Evolutionary conservation across 2,113 vertebrate genomes (phyloP).

Genomic region (Astatoreochromis straeleni): DNA sequence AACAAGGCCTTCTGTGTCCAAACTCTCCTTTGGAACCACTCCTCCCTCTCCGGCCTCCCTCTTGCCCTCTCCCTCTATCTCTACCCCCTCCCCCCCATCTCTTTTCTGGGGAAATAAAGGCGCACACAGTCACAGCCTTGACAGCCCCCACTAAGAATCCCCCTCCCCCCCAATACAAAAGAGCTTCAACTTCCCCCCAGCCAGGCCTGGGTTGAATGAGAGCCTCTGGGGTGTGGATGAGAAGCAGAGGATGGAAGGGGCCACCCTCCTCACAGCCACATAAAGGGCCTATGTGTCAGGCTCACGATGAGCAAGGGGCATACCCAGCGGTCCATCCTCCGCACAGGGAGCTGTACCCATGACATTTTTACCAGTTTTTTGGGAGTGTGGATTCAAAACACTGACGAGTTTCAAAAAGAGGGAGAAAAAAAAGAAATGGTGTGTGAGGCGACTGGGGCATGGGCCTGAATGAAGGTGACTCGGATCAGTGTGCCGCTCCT

Average conservation of each 20-base stretch:
- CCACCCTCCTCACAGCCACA: slow-evolving; percentile 63
- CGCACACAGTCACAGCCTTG: slow-evolving; percentile 76
- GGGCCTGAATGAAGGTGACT: slow-evolving; percentile 48
- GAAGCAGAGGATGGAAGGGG: slow-evolving; percentile 54
- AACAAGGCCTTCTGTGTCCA: slow-evolving; percentile 75
- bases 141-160: slow-evolving; percentile 70
- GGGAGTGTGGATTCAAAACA: background rate
- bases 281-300: slow-evolving; percentile 72
- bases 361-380: background rate
- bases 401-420: background rate
- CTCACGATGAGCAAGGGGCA: slow-evolving; percentile 46
- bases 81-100: slow-evolving; percentile 29
- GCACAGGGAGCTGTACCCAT: slow-evolving; percentile 36
- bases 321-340: slow-evolving; percentile 34
- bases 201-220: slow-evolving; percentile 65
- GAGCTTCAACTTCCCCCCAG: slow-evolving; percentile 61
- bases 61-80: slow-evolving; percentile 54
- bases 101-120: slow-evolving; percentile 63
- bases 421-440: background rate
- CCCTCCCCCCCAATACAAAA: slow-evolving; percentile 62
- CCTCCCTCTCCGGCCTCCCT: slow-evolving; percentile 33
- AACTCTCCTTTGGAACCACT: slow-evolving; percentile 42
- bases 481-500: slow-evolving; percentile 49
- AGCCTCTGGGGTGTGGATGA: slow-evolving; percentile 68
- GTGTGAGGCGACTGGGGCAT: background rate